Conservation (phyloP, 2,888 invertebrate species). For the Sacculina carcini region DNA sequence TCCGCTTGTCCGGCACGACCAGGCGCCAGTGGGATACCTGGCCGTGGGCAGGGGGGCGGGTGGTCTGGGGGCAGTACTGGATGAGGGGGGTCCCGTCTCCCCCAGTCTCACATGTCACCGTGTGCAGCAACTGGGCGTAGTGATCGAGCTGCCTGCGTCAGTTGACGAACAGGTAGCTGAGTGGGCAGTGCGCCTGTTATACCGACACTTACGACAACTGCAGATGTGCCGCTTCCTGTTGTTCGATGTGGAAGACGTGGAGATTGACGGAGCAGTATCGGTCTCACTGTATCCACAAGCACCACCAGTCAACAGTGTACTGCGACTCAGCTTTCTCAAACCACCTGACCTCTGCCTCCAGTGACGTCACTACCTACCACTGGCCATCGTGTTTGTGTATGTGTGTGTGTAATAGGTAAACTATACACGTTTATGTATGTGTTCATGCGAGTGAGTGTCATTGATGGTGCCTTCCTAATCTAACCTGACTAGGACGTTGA, state of each 20-base stretch:
- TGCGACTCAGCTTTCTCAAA: too few relatives aligned
- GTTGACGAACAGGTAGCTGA: neutral
- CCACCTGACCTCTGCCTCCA: too few relatives aligned
- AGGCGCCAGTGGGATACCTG: neutral
- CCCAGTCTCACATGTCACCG: too few relatives aligned
- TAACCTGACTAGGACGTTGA: too few relatives aligned
- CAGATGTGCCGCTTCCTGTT: neutral
- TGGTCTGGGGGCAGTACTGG: neutral
- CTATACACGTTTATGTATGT: too few relatives aligned
- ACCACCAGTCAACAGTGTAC: too few relatives aligned
- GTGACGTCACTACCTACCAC: too few relatives aligned
- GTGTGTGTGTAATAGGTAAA: neutral
- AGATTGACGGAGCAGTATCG: too few relatives aligned
- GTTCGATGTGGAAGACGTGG: neutral
- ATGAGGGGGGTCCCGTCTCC: neutral
- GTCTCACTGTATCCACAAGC: too few relatives aligned
- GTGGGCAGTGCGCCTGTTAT: neutral
- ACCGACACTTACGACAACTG: neutral
- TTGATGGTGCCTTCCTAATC: too few relatives aligned
- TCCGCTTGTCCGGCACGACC: neutral
- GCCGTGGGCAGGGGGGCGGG: neutral
- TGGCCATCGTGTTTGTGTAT: neutral
- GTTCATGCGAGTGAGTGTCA: too few relatives aligned
- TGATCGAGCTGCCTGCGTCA: neutral
- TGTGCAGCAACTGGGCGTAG: neutral